These are phyloP conservation scores for Sparidentex hasta DNA, from an alignment of 2,797 vertebrate genomes.

Conservation along the genomic window DNA sequence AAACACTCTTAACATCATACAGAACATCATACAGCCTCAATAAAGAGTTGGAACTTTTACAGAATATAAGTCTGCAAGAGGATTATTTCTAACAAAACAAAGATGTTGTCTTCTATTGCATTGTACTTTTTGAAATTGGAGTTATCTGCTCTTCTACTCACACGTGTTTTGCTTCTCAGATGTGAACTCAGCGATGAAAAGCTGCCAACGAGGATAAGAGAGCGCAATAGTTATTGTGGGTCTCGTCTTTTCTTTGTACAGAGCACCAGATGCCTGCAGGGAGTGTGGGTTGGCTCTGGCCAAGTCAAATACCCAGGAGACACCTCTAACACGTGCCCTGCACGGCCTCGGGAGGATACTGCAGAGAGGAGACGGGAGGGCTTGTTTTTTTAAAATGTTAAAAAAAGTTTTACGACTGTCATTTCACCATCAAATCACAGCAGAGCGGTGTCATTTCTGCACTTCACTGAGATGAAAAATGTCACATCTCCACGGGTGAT, in stretches of 20 bases:
- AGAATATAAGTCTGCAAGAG: neutral
- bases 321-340: conserved; percentile 62
- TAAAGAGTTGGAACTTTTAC: neutral
- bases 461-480: neutral
- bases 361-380: conserved; percentile 6
- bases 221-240: conserved; percentile 24
- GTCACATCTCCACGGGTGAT: conserved; percentile 7
- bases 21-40: neutral
- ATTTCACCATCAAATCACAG: conserved; percentile 4
- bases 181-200: conserved; percentile 24
- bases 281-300: conserved; percentile 18
- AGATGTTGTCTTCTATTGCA: neutral
- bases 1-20: neutral
- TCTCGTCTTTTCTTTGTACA: conserved; percentile 34
- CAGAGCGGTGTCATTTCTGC: neutral
- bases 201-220: conserved; percentile 40
- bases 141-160: conserved; percentile 5
- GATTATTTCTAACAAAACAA: neutral
- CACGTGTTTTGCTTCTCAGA: conserved; percentile 15
- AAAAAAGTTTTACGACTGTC: conserved; percentile 15
- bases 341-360: conserved; percentile 49
- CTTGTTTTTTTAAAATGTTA: neutral
- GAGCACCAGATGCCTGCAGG: conserved; percentile 53
- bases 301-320: conserved; percentile 66
- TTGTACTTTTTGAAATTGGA: neutral